Evolutionary conservation across 2,797 vertebrate species (phyloP), one percentile per base, ranked within the genome.

Genomic region (Alfaro cultratus): DNA sequence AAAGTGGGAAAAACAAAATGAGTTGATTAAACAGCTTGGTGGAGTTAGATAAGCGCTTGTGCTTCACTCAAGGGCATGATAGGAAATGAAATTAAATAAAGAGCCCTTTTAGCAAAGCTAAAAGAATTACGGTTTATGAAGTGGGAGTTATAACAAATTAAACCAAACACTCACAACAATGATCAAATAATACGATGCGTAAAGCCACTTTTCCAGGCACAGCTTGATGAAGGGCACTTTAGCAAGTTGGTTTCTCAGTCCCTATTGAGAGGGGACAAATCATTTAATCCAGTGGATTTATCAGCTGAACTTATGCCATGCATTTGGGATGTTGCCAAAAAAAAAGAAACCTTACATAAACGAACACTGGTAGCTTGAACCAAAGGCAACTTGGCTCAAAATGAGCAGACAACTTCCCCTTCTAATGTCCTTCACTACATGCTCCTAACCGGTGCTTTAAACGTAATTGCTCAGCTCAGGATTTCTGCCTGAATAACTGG

Each of bases 1-100:
- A 64, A 83, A 85, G 76, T 83, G 78, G 80, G 43, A 71, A 91
- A 89, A 90, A 85, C 87, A 91, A 87, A 88, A 83, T 72, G 77
- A 85, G 79, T 81, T 86, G 87, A 93, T 91, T 91, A 86, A 90
- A 92, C 85, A 72, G 83, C 83, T 84, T 85, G 86, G 85, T 79
- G 74, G 81, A 47, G 86, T 87, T 87, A 84, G 90, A 92, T 92
- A 89, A 92, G 87, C 83, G 76, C 77, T 73, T 26, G 72, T 75
- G 85, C 87, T 76, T 83, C n/a, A n/a, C 88, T 83, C 77, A 87
- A 89, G 89, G 92, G 83, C 86, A 85, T 51, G 53, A 51, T 86
- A 84, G 87, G 81, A 85, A 89, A 83, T 78, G 7, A 82, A 89
- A 89, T 81, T 49, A 73, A 91, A 88, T 83, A 86, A 89, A 91